Conservation (phyloP, 2,888 invertebrate species). For the Andricus curvator region DNA sequence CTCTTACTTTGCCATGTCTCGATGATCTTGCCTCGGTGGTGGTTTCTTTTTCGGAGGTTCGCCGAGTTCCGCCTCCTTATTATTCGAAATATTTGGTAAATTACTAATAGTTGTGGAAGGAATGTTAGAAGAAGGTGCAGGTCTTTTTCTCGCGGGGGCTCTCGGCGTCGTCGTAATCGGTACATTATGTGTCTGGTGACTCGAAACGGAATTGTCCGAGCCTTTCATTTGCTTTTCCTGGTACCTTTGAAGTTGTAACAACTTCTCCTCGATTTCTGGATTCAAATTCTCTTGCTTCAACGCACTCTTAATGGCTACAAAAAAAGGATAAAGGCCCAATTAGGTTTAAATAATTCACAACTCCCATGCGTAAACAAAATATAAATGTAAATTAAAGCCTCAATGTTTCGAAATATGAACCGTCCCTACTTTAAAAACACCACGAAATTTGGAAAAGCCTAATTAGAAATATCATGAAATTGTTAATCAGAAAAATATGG, state of each 20-base stretch:
- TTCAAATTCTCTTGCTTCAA: conserved; percentile 93
- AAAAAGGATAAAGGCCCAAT: conserved; percentile 40
- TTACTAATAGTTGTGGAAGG: conserved; percentile 52
- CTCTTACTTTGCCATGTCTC: conserved; percentile 67
- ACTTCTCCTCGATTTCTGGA: conserved; percentile 95
- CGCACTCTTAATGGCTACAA: conserved; percentile 93
- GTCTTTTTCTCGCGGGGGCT: conserved; percentile 81
- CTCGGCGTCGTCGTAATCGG: conserved; percentile 73
- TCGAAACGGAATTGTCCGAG: conserved; percentile 70
- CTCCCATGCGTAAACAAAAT: neutral
- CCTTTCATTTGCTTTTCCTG: conserved; percentile 89
- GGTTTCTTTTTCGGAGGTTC: conserved; percentile 73
- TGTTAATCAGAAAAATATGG: no score
- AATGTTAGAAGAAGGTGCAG: conserved; percentile 65
- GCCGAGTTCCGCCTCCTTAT: conserved; percentile 66
- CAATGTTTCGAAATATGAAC: neutral
- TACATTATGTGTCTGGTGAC: conserved; percentile 69
- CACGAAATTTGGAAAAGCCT: no score
- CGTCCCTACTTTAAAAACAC: neutral
- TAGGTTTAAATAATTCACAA: neutral
- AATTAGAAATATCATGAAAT: no score
- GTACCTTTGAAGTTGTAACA: conserved; percentile 91
- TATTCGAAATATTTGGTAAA: conserved; percentile 52
- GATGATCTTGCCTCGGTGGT: conserved; percentile 66
- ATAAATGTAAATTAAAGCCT: neutral